Conservation (phyloP, 30 jellyfish, hydroid and myxozoan genomes). For the Chrysaora quinquecirrha region DNA sequence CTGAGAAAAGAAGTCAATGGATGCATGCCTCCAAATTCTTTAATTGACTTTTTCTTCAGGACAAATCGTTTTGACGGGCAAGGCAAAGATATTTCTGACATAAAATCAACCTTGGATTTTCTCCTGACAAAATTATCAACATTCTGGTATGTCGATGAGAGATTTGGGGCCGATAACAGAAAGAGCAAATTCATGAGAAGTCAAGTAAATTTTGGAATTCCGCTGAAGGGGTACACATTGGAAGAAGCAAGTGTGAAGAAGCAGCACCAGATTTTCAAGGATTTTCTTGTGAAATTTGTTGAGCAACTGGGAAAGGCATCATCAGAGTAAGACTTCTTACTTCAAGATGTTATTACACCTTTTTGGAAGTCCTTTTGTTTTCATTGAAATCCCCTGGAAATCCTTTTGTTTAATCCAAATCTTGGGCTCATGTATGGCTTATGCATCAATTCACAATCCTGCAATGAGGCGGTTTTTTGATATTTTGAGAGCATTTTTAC, state of each 20-base stretch:
- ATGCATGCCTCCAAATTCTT: conserved; percentile 79
- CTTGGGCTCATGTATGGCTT: too few relatives aligned
- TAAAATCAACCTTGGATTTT: conserved; percentile 52
- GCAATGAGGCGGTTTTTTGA: too few relatives aligned
- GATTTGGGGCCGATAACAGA: conserved; percentile 33
- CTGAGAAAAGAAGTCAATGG: conserved; percentile 37
- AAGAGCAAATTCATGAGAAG: conserved; percentile 58
- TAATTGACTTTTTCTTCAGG: conserved; percentile 53
- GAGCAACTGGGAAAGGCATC: conserved; percentile 61
- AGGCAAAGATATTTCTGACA: conserved; percentile 37
- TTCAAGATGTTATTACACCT: too few relatives aligned
- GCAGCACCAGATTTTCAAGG: conserved; percentile 61
- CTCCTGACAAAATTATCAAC: conserved; percentile 59
- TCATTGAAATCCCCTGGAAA: too few relatives aligned
- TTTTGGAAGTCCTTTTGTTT: too few relatives aligned
- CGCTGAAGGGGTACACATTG: conserved; percentile 51
- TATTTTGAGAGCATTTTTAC: too few relatives aligned
- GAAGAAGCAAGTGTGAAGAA: conserved; percentile 23
- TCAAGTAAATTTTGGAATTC: conserved; percentile 68
- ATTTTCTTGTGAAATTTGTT: conserved; percentile 58
- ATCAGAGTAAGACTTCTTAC: conserved; percentile 64
- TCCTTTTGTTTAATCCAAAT: too few relatives aligned
- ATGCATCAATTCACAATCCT: too few relatives aligned
- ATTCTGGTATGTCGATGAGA: conserved; percentile 75
- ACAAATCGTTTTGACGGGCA: conserved; percentile 72